Conservation (phyloP, 2,113 vertebrate genomes). For the Canis aureus region DNA sequence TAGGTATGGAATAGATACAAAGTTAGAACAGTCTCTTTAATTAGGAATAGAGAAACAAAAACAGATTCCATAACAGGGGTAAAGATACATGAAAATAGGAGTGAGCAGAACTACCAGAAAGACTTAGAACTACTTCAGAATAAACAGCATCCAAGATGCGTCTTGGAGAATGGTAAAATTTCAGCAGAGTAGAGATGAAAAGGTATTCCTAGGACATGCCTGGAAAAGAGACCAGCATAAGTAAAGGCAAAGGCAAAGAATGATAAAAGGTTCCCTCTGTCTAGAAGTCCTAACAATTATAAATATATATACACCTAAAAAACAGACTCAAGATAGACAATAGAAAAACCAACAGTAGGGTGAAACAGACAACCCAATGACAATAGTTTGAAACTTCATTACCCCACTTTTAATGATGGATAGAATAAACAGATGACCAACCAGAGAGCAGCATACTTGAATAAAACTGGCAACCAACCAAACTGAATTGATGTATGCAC, state of each 20-base stretch:
- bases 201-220: neutral
- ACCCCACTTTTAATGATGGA: neutral
- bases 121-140: neutral
- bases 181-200: neutral
- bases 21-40: neutral
- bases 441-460: neutral
- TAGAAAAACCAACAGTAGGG: neutral
- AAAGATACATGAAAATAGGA: neutral
- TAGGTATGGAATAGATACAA: neutral
- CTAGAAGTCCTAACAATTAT: neutral
- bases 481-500: neutral
- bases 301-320: neutral
- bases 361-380: neutral
- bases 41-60: neutral
- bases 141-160: neutral
- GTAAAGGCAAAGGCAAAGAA: slow-evolving; percentile 1
- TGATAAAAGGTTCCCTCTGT: neutral
- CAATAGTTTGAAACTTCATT: neutral
- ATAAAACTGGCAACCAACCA: neutral
- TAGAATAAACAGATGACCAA: neutral
- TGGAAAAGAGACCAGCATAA: neutral
- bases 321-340: neutral
- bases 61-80: neutral
- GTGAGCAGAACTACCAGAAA: neutral
- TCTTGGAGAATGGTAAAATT: neutral